Evolutionary conservation across 2,113 vertebrate genomes (phyloP), one percentile per base, ranked within the genome.

Genomic region (Callionymus lyra): DNA sequence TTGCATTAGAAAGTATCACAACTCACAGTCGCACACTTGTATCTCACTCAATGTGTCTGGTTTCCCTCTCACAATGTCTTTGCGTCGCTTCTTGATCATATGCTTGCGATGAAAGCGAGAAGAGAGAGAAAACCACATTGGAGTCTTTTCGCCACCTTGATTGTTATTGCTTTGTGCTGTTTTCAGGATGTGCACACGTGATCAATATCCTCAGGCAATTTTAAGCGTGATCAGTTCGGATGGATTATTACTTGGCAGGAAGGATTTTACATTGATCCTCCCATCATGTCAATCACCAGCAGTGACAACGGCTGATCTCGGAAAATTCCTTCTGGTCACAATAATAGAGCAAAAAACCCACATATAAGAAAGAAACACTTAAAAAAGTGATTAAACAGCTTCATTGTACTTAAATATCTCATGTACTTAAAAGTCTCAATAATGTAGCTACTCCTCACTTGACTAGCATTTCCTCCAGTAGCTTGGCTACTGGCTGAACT

Each of bases 191-290:
- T 62, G 56, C 64, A 60, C 72, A 67, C 65, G 56, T 52, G 65
- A 82, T 82, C 81, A 83, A 83, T 82, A 76, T 17, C 56, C 47
- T 10, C 18, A 68, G 70, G 68, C 76, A 77, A 80, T 83, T 79
- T 79, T 76, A 76, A 80, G 56, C 50, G 74, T 77, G 74, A 79
- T 82, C 75, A 77, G 68, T 82, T 79, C 76, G 68, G 70, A 79
- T 74, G 74, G 77, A 82, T 80, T 82, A 80, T 82, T 76, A 75
- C 79, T 77, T 65, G 72, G 70, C 70, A 76, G 70, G 43, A 53
- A 69, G 68, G 70, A 47, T 76, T 82, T 74, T 65, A 34, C 59
- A 83, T 83, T 71, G 81, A 83, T 81, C 71, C 59, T 53, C 54
- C 56, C 74, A 71, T 82, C 74, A 79, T 79, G 79, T 80, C 81